Evolutionary conservation across 1,140 invertebrate species (phyloP).

Genomic region (Lepidurus apus): DNA sequence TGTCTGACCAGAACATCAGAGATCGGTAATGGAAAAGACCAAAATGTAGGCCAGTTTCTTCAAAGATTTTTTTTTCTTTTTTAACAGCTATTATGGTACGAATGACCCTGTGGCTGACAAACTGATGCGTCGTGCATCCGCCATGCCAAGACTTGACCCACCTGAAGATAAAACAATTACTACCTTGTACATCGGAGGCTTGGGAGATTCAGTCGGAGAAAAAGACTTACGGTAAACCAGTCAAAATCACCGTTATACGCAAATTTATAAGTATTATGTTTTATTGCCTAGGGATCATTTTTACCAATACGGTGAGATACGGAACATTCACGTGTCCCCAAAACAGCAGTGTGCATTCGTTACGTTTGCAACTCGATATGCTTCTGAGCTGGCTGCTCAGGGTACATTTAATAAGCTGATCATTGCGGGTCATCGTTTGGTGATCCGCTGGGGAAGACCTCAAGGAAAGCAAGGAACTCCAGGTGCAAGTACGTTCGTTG

Average conservation of each 20-base stretch:
- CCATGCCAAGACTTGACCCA: constrained; percentile 88
- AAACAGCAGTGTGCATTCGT: constrained; percentile 97
- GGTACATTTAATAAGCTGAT: constrained; percentile 95
- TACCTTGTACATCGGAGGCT: constrained; percentile 91
- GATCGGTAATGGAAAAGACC: constrained; percentile 56
- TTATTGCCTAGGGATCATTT: constrained; percentile 67
- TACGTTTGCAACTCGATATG: constrained; percentile 82
- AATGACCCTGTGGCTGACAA: constrained; percentile 99
- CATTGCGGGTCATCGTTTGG: constrained; percentile 74
- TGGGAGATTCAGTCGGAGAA: constrained; percentile 82
- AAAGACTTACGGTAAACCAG: constrained; percentile 67
- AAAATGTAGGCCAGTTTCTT: not conserved
- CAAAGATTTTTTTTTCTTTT: not conserved
- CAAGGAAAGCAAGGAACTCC: constrained; percentile 56
- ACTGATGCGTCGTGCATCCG: constrained; percentile 82
- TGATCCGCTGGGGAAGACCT: constrained; percentile 94
- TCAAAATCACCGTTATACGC: constrained; percentile 27
- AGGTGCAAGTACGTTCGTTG: constrained; percentile 34
- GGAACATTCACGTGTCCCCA: constrained; percentile 82
- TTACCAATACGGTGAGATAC: constrained; percentile 98
- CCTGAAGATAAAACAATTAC: constrained; percentile 96
- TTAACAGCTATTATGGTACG: constrained; percentile 79
- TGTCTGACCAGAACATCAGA: constrained; percentile 99
- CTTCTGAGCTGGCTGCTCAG: constrained; percentile 90
- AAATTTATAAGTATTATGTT: not conserved